A percentile compares a stretch with the other conserved stretches of the same genome.
These are phyloP conservation scores for Oligia fasciuncula DNA, from an alignment of 2,888 invertebrate genomes.

Conservation along the genomic window DNA sequence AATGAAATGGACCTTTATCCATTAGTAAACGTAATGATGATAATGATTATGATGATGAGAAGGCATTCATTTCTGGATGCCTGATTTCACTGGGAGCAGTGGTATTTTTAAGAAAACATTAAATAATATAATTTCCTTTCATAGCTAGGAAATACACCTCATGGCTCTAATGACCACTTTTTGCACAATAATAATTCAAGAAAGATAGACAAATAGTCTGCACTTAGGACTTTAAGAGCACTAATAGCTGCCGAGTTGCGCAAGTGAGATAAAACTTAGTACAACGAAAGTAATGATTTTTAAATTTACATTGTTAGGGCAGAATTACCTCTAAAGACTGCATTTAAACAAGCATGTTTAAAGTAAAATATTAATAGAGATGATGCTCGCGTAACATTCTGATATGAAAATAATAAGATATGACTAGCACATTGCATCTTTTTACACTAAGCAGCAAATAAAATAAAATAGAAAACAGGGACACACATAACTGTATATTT, in stretches of 20 bases:
- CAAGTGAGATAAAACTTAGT: neutral
- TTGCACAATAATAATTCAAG: neutral
- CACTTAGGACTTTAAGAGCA: neutral
- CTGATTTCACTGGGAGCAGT: too few relatives aligned
- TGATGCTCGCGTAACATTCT: neutral
- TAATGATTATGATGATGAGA: neutral
- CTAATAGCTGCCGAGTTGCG: neutral
- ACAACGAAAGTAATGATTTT: fast-evolving
- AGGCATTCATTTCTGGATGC: neutral
- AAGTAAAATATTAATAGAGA: neutral
- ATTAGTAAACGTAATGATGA: too few relatives aligned
- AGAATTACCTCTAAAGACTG: neutral
- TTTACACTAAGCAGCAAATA: neutral
- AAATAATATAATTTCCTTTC: too few relatives aligned
- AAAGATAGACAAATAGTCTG: neutral
- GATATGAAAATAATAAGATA: too few relatives aligned
- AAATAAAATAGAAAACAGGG: neutral
- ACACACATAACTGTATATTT: neutral
- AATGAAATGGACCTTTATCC: neutral
- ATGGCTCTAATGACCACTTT: too few relatives aligned
- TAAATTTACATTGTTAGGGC: neutral
- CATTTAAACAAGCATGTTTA: neutral
- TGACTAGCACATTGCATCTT: neutral
- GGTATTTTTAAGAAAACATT: neutral
- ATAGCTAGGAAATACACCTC: too few relatives aligned